Conservation (phyloP, 2,797 vertebrate genomes). For the Helicolenus hilgendorfi region DNA sequence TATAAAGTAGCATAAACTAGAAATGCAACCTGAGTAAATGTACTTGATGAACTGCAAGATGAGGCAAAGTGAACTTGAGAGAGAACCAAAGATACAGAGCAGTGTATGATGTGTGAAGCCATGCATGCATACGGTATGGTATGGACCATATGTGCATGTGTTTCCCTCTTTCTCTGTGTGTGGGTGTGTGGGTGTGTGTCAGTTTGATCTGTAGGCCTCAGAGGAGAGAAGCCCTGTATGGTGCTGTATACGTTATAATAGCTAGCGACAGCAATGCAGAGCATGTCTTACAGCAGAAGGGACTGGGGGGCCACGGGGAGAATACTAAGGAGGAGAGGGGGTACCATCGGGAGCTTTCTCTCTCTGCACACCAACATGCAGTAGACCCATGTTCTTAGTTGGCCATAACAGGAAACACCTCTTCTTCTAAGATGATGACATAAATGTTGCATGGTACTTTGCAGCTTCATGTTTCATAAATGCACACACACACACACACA, state of each 20-base stretch:
- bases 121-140: conserved; percentile 29
- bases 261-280: conserved; percentile 59
- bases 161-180: neutral
- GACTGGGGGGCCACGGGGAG: conserved; percentile 22
- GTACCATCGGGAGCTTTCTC: conserved; percentile 5
- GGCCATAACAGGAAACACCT: conserved; percentile 6
- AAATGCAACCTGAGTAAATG: neutral
- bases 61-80: neutral
- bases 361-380: neutral
- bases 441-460: conserved; percentile 14
- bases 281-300: conserved; percentile 54
- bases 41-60: neutral
- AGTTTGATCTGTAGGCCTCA: conserved; percentile 47
- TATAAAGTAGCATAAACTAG: neutral
- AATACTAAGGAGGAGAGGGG: conserved; percentile 53
- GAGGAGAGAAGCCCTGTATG: conserved; percentile 41
- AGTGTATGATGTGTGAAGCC: conserved; percentile 22
- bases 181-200: conserved; percentile 17
- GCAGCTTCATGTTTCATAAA: conserved; percentile 26
- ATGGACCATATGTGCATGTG: conserved; percentile 33
- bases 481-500: neutral
- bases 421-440: conserved; percentile 2
- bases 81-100: conserved; percentile 1
- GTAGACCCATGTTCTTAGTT: neutral
- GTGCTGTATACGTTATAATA: conserved; percentile 56